These are phyloP conservation scores for Morone chrysops DNA, from an alignment of 2,113 vertebrate genomes.

Conservation along the genomic window DNA sequence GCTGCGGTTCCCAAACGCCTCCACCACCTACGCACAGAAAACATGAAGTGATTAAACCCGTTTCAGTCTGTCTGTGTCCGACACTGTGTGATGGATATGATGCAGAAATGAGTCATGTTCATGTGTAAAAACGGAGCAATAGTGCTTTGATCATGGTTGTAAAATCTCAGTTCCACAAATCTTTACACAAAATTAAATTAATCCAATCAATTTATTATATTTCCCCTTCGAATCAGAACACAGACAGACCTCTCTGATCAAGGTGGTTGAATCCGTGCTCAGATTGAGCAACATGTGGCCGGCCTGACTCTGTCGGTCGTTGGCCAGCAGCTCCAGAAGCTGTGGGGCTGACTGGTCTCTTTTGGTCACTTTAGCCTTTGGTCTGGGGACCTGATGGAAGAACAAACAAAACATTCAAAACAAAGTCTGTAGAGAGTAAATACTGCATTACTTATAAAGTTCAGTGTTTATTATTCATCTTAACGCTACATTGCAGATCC, in stretches of 20 bases:
- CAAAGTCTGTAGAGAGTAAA: neutral
- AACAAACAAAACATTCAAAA: conserved; percentile 24
- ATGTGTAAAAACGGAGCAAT: neutral
- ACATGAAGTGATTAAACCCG: neutral
- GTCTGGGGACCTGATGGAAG: conserved; percentile 87
- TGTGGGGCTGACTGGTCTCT: conserved; percentile 86
- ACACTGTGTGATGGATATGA: neutral
- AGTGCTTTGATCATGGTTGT: neutral
- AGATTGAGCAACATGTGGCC: conserved; percentile 96
- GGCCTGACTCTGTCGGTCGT: conserved; percentile 94
- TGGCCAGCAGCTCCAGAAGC: conserved; percentile 89
- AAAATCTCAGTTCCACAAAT: neutral
- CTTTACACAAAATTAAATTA: neutral
- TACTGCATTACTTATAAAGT: neutral
- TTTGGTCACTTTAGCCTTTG: conserved; percentile 91
- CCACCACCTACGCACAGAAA: conserved; percentile 83
- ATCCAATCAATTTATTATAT: neutral
- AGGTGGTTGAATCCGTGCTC: conserved; percentile 85
- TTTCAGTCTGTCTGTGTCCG: neutral
- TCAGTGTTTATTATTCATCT: neutral
- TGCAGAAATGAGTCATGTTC: neutral
- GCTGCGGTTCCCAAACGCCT: conserved; percentile 91
- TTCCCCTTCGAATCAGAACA: neutral
- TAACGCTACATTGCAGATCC: too few species aligned
- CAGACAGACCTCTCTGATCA: conserved; percentile 86